A percentile compares a stretch with the other conserved stretches of the same genome.
Conservation (phyloP, 2,888 invertebrate species). For the Spodoptera littoralis region DNA sequence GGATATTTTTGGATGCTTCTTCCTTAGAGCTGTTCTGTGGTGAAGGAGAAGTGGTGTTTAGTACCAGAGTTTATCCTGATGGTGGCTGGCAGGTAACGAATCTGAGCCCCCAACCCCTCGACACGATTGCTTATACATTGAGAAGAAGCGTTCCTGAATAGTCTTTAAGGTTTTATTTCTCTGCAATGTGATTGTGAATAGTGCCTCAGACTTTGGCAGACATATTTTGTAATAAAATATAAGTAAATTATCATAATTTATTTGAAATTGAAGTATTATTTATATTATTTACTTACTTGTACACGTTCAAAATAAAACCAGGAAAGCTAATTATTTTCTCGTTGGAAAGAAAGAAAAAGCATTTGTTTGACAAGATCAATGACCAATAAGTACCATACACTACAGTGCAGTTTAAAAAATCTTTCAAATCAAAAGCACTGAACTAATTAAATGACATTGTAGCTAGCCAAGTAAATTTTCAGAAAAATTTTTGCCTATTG, state of each 20-base stretch:
- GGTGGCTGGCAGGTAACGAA: slow-evolving; percentile 79
- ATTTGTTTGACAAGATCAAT: too few relatives aligned
- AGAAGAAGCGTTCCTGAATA: slow-evolving; percentile 74
- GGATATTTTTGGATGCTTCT: slow-evolving; percentile 81
- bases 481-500: too few relatives aligned
- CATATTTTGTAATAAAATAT: slow-evolving; percentile 11
- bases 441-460: too few relatives aligned
- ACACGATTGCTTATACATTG: slow-evolving; percentile 71
- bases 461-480: too few relatives aligned
- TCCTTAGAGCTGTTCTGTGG: slow-evolving; percentile 84
- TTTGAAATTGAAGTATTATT: slow-evolving; percentile 1
- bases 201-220: background rate
- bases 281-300: background rate
- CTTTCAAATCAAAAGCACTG: too few relatives aligned
- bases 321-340: too few relatives aligned
- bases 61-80: slow-evolving; percentile 76
- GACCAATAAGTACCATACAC: too few relatives aligned
- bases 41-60: slow-evolving; percentile 84
- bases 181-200: background rate
- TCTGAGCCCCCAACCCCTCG: slow-evolving; percentile 69
- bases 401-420: too few relatives aligned
- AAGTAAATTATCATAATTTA: background rate
- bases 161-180: slow-evolving; percentile 1
- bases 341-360: too few relatives aligned
- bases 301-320: too few relatives aligned